Base-by-base conservation (phyloP, 2,113 vertebrate species). In the Oreocharis arfaki region DNA sequence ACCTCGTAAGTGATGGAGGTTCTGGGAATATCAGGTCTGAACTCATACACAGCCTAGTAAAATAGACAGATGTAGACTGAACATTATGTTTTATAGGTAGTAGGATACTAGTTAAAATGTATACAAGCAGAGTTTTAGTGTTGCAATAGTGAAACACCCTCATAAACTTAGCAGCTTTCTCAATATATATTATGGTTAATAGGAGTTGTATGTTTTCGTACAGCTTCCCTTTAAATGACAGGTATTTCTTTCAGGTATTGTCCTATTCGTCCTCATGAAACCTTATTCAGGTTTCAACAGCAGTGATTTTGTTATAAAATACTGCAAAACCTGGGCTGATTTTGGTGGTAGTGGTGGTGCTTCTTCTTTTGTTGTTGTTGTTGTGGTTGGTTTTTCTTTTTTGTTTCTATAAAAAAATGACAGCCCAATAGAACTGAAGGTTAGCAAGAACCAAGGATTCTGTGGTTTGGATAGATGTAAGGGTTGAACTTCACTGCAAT, bases 401-500 rank as follows among this genome's bases (percentile, higher is more conserved):
- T 49, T 46, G 46, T 41, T 22, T 5, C 28, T 35, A 4, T 69
- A 22, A 60, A 83, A 52, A 46, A 50, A 27, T 63, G 26, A 17
- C 13, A 50, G 35, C 4, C 3, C 21, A 59, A 7, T 8, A 81
- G 35, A 84, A 81, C 30, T 47, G 59, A 73, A 71, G 19, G n/a
- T 52, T 32, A 81, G 4, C 4, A 88, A 84, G 26, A 74, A 32
- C 13, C 10, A 64, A 56, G 3, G 30, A 46, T 52, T 73, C 46
- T n/a, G 13, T 44, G 1, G 7, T 68, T 53, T 3, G 2, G 18
- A 13, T 10, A 42, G 27, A 9, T n/a, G 4, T 33, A 93, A 71
- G 33, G 61, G 71, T 10, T 46, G 41, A 89, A 47, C 18, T 52
- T 74, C 10, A 32, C 7, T 0, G 0, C n/a, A 79, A 4, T 37